Percentiles rank a stretch among this genome's conserved stretches.
Conservation (phyloP, 2,113 vertebrate species). For the Gymnarchus niloticus region DNA sequence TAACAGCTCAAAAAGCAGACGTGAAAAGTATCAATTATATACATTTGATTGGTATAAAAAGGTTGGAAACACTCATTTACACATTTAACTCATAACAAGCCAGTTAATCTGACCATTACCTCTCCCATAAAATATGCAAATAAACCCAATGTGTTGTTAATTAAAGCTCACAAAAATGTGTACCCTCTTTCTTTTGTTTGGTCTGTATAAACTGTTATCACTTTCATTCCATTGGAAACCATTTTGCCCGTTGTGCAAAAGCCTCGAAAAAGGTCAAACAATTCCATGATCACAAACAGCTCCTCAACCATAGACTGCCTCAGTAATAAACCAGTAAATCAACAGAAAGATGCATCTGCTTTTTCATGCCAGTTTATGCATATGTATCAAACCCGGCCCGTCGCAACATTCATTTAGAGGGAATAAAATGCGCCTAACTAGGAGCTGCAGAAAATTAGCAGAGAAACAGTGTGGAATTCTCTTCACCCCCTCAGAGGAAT, state of each 20-base stretch:
- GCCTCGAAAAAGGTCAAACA: slow-evolving; percentile 64
- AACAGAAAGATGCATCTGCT: slow-evolving; percentile 59
- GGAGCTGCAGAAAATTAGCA: slow-evolving; percentile 48
- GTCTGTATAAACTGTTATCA: slow-evolving; percentile 55
- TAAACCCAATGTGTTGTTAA: background rate
- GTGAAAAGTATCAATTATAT: background rate
- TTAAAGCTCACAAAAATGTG: background rate
- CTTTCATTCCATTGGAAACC: slow-evolving; percentile 46
- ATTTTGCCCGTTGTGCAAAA: slow-evolving; percentile 57
- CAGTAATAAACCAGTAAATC: slow-evolving; percentile 55
- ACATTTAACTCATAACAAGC: background rate
- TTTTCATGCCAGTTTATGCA: slow-evolving; percentile 55
- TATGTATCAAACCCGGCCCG: slow-evolving; percentile 38
- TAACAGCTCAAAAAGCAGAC: background rate
- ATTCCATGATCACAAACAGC: slow-evolving; percentile 54
- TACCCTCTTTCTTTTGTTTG: slow-evolving; percentile 53
- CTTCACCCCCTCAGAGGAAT: slow-evolving; percentile 41
- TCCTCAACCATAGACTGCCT: slow-evolving; percentile 56
- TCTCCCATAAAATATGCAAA: background rate
- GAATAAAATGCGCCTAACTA: slow-evolving; percentile 52
- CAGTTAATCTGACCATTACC: background rate
- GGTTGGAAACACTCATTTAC: background rate
- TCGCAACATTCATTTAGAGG: slow-evolving; percentile 52
- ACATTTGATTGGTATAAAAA: background rate
- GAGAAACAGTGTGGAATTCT: slow-evolving; percentile 32